A percentile compares a stretch with the other conserved stretches of the same genome.
Conservation (phyloP, 2,797 vertebrate genomes). For the Poeciliopsis presidionis region DNA sequence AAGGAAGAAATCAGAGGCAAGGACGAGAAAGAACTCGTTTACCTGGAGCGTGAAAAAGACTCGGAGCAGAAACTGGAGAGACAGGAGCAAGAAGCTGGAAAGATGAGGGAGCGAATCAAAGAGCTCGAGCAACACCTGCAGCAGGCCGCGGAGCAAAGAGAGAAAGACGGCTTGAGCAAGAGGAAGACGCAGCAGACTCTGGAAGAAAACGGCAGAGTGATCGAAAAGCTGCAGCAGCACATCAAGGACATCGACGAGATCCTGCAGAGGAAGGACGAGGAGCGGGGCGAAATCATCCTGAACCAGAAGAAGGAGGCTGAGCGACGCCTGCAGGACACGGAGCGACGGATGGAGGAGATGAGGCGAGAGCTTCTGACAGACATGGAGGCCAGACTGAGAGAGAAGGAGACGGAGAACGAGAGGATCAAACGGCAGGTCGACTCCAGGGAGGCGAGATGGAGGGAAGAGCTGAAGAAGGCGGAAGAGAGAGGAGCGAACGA, state of each 20-base stretch:
- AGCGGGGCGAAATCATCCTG: conserved; percentile 46
- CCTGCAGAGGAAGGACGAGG: conserved; percentile 58
- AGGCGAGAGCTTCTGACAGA: conserved; percentile 31
- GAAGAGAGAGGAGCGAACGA: conserved; percentile 38
- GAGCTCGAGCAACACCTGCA: conserved; percentile 13
- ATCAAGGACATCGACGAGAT: conserved; percentile 49
- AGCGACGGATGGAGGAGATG: conserved; percentile 50
- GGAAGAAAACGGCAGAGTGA: conserved; percentile 21
- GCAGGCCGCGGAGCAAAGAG: conserved; percentile 19
- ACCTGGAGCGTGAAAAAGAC: background rate
- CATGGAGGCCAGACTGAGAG: conserved; percentile 34
- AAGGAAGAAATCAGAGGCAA: conserved; percentile 29
- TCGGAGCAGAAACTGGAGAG: conserved; percentile 30
- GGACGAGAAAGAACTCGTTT: conserved; percentile 11
- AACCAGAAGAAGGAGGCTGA: conserved; percentile 58
- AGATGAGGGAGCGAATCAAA: background rate
- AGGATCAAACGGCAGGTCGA: conserved; percentile 32
- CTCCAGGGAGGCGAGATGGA: conserved; percentile 45
- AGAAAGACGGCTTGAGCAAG: conserved; percentile 9
- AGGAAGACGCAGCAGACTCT: conserved; percentile 33
- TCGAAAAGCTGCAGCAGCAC: conserved; percentile 39
- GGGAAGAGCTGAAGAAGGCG: conserved; percentile 49
- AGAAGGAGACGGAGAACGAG: conserved; percentile 49
- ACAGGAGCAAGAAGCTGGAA: conserved; percentile 23
- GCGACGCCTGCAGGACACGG: conserved; percentile 36